phyloP scores from a whole-genome alignment of 2,888 invertebrate species.

The Emmelina monodactyla region DNA sequence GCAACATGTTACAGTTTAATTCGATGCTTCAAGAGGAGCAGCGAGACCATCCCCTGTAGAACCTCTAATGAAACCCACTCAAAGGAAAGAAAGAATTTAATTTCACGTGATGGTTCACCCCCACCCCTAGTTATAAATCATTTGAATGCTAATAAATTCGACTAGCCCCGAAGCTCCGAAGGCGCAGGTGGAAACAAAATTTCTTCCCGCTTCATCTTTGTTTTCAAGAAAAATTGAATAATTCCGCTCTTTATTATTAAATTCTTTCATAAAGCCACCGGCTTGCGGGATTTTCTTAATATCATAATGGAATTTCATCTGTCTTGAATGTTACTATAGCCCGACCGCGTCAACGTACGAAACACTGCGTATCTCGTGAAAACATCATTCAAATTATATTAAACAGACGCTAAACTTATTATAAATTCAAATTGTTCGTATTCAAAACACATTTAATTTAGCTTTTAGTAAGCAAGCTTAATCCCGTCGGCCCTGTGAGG shows the following conservation, averaged over 20 bases:
- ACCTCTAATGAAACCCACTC: conserved; percentile 61
- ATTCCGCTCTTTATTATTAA: conserved; percentile 57
- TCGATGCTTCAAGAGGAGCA: too few relatives aligned
- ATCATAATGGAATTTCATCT: conserved; percentile 56
- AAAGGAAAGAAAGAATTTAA: conserved; percentile 65
- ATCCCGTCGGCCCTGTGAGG: too few relatives aligned
- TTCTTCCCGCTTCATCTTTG: conserved; percentile 55
- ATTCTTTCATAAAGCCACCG: conserved; percentile 55
- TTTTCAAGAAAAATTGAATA: conserved; percentile 56
- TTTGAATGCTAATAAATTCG: conserved; percentile 67
- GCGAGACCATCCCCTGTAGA: conserved; percentile 13
- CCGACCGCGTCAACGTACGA: too few relatives aligned
- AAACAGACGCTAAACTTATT: too few relatives aligned
- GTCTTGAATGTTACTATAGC: too few relatives aligned
- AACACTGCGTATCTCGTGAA: too few relatives aligned
- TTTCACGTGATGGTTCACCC: conserved; percentile 63
- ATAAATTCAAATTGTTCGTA: too few relatives aligned
- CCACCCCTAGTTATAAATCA: conserved; percentile 64
- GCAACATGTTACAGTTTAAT: too few relatives aligned
- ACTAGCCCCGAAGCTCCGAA: conserved; percentile 38
- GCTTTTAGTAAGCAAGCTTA: too few relatives aligned
- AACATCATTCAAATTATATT: too few relatives aligned
- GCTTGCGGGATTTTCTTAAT: conserved; percentile 55
- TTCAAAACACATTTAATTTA: too few relatives aligned
- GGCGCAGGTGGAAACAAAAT: conserved; percentile 53